Conservation (phyloP, 2,113 vertebrate genomes). For the Rynchops niger region DNA sequence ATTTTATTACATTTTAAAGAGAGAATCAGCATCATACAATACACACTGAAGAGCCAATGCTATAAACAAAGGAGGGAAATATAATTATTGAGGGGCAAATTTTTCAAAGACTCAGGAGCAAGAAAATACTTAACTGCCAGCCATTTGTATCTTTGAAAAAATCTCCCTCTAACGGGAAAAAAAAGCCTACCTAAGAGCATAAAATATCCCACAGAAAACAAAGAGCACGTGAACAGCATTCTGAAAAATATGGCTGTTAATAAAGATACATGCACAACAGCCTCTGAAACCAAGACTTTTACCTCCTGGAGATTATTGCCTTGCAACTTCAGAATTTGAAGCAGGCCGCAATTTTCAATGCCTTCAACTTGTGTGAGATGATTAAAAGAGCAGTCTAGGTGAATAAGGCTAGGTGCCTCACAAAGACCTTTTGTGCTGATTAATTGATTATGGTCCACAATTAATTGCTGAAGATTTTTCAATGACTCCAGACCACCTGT, state of each 20-base stretch:
- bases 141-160: not conserved
- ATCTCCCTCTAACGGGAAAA: not conserved
- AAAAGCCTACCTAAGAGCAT: not conserved
- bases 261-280: not conserved
- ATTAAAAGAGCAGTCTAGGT: conserved; percentile 91
- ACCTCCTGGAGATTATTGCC: conserved; percentile 91
- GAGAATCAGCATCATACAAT: not conserved
- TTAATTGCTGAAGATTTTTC: conserved; percentile 83
- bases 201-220: not conserved
- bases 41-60: not conserved
- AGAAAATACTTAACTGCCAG: not conserved
- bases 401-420: conserved; percentile 78
- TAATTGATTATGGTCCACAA: conserved; percentile 90
- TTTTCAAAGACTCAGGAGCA: not conserved
- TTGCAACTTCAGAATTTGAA: conserved; percentile 85
- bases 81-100: not conserved
- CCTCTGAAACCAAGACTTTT: conserved; percentile 14
- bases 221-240: not conserved
- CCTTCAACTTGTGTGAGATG: conserved; percentile 83
- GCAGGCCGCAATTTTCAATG: conserved; percentile 86
- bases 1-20: not conserved
- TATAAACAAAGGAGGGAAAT: not conserved
- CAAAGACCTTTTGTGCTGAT: conserved; percentile 87
- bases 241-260: not conserved
- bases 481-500: conserved; percentile 86